phyloP scores from a whole-genome alignment of 2,113 vertebrate species.

The Caloenas nicobarica region DNA sequence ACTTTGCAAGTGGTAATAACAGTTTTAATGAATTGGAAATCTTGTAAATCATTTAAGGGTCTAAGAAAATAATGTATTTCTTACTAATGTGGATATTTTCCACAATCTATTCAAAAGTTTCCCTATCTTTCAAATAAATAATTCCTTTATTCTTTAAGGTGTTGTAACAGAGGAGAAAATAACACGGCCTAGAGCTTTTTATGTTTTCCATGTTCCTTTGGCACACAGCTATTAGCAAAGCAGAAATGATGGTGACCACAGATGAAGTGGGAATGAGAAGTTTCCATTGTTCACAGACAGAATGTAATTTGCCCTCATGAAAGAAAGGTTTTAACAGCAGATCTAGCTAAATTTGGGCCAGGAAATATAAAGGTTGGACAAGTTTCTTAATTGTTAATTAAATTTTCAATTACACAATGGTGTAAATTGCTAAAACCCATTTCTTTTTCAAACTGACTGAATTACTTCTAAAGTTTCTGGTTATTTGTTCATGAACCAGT shows the following conservation, averaged over 20 bases:
- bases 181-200: not conserved
- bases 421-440: not conserved
- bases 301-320: not conserved
- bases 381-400: constrained; percentile 33
- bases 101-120: not conserved
- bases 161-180: not conserved
- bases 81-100: not conserved
- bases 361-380: not conserved
- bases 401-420: not conserved
- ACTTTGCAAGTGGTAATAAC: not conserved
- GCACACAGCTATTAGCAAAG: not conserved
- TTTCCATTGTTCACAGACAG: not conserved
- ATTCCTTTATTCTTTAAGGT: not conserved
- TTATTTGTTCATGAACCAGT: not conserved
- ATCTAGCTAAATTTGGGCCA: not conserved
- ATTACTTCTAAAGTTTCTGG: not conserved
- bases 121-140: not conserved
- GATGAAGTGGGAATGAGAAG: not conserved
- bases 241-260: not conserved
- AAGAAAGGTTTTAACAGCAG: not conserved
- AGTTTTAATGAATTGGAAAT: not conserved
- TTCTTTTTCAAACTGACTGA: not conserved
- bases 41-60: not conserved
- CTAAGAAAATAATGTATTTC: not conserved
- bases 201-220: not conserved